phyloP scores from a whole-genome alignment of 2,113 vertebrate species.

The Lampris megalopsis region DNA sequence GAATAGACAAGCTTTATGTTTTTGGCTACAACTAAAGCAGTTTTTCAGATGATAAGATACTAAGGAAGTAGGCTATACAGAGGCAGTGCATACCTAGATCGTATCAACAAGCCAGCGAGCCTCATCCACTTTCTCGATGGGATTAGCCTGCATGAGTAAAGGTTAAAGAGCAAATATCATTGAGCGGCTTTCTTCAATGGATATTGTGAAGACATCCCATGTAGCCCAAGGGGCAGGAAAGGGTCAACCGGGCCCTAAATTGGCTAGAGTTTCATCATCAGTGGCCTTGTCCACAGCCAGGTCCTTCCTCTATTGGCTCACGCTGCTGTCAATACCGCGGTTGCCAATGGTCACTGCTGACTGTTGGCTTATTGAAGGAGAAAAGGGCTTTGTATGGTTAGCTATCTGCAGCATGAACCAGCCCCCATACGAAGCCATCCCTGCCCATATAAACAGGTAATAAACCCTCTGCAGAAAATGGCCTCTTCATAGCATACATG shows the following conservation, averaged over 20 bases:
- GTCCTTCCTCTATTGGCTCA: constrained; percentile 84
- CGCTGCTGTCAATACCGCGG: constrained; percentile 84
- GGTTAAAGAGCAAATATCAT: constrained; percentile 46
- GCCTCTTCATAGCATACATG: neutral
- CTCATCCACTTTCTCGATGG: constrained; percentile 41
- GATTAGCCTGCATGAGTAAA: constrained; percentile 37
- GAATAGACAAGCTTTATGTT: neutral
- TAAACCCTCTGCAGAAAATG: neutral
- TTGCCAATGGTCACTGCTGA: constrained; percentile 84
- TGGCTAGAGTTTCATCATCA: constrained; percentile 47
- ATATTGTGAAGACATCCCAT: constrained; percentile 37
- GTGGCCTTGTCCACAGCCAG: constrained; percentile 59
- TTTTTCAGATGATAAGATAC: neutral
- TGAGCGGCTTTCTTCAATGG: constrained; percentile 51
- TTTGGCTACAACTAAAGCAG: neutral
- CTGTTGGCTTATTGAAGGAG: constrained; percentile 98
- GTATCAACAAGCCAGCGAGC: neutral
- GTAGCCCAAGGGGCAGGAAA: constrained; percentile 48
- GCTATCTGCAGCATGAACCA: constrained; percentile 99
- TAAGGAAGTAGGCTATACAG: neutral
- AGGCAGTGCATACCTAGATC: neutral
- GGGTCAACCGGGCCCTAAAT: constrained; percentile 42
- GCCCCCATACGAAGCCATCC: constrained; percentile 96
- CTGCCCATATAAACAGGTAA: constrained; percentile 93
- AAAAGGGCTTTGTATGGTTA: constrained; percentile 98